These are phyloP conservation scores for Eueremaeus valkanovi DNA, from an alignment of 2,888 invertebrate species.

Conservation along the genomic window DNA sequence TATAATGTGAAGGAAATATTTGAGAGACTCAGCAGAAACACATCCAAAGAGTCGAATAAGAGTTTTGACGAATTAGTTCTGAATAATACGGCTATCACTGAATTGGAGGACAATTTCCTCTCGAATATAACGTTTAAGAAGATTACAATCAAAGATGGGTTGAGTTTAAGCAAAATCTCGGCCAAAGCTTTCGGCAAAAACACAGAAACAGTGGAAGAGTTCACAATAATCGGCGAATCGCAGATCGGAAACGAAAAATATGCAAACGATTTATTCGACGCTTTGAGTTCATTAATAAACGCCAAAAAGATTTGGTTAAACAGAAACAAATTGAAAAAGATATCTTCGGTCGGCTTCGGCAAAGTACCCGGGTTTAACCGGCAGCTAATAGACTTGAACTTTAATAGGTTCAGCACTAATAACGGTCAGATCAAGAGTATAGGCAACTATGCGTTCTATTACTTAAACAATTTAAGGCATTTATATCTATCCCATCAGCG, in stretches of 20 bases:
- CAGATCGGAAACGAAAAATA: constrained; percentile 7
- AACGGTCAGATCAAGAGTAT: constrained; percentile 33
- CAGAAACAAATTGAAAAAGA: constrained; percentile 30
- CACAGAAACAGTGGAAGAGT: constrained; percentile 23
- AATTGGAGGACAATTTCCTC: constrained; percentile 13
- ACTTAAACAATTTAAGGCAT: constrained; percentile 33
- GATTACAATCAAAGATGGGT: constrained; percentile 25
- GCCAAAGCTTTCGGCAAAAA: constrained; percentile 29
- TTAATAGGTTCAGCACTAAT: constrained; percentile 28
- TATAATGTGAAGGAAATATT: constrained; percentile 15
- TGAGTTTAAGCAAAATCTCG: constrained; percentile 28
- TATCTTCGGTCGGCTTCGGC: constrained; percentile 37
- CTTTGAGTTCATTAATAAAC: constrained; percentile 27
- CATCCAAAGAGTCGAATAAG: not conserved
- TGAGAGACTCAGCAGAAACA: not conserved
- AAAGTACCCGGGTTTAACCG: constrained; percentile 6
- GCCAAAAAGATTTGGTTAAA: constrained; percentile 30
- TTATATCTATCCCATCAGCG: constrained; percentile 37
- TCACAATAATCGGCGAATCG: constrained; percentile 30
- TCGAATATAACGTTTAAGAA: constrained; percentile 18
- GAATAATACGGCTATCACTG: constrained; percentile 37
- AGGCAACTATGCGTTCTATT: constrained; percentile 40
- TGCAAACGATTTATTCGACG: constrained; percentile 36
- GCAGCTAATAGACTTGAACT: constrained; percentile 35
- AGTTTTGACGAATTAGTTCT: constrained; percentile 30